Evolutionary conservation across 2,888 invertebrate genomes (phyloP), one percentile per base, ranked within the genome.

Genomic region (Leucoma salicis): DNA sequence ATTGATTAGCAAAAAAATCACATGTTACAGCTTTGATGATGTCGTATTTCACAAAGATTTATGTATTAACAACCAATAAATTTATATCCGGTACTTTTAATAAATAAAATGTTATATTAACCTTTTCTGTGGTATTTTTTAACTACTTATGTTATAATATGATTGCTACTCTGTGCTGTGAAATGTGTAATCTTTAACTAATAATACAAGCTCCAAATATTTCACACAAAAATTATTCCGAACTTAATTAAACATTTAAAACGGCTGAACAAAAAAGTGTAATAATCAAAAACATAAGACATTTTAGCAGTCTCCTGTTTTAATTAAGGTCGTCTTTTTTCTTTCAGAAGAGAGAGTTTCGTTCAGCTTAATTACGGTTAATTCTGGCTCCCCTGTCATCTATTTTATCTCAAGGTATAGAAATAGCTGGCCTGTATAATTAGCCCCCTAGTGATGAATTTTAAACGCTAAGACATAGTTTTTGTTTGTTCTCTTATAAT

Each of bases 321-420:
- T 83, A 83, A 84, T 84, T 82, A 82, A 78, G 78, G 74, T 75
- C 73, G 70, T 66, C 78, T 78, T 77, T 74, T 66, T 63, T 63
- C 63, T 71, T 72, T 63, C 66, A 64, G 55, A 61, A 63, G 64
- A 74, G 76, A 69, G 75, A 80, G 76, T 81, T 79, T 70, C 73
- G 63, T 72, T 73, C 62, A 57, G 69, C 77, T 77, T 82, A 80
- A 82, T 83, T 76, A 81, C 71, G 68, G 78, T 77, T 73, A 75
- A 79, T 78, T 76, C 66, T 46, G 55, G 34, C 64, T 59, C 64
- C 65, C 63, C 63, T 66, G 70, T 77, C 74, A 72, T 79, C 68
- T 71, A 68, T 70, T 78, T 73, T 67, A 69, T 73, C 66, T 67
- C 45, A 58, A 56, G 57, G 48, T 49, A 66, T 66, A 70, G 65